Evolutionary conservation across 1,140 invertebrate species (phyloP).

Genomic region (Gryon sp.): DNA sequence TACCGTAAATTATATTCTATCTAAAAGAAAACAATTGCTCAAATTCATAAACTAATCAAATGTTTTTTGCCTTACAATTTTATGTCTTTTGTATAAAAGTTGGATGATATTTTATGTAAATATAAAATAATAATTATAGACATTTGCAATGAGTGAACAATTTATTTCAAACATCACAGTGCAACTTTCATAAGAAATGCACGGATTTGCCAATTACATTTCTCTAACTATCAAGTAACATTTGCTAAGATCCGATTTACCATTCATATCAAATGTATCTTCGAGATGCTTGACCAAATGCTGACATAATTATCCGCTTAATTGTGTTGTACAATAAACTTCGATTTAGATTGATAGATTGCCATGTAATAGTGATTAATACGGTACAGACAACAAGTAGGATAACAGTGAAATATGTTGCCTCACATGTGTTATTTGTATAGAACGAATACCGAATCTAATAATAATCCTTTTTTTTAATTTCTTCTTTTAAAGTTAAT

Average conservation of each 20-base stretch:
- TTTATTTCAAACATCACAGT: too few relatives aligned
- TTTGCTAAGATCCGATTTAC: slow-evolving; percentile 21
- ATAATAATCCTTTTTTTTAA: too few relatives aligned
- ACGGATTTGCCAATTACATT: slow-evolving; percentile 26
- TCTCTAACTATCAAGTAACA: slow-evolving; percentile 24
- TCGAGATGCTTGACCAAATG: slow-evolving; percentile 23
- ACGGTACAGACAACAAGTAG: slow-evolving; percentile 8
- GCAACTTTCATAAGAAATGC: slow-evolving; percentile 17
- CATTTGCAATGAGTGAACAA: too few relatives aligned
- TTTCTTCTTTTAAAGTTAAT: too few relatives aligned
- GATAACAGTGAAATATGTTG: slow-evolving; percentile 6
- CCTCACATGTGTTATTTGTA: slow-evolving; percentile 23
- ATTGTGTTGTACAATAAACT: slow-evolving; percentile 37
- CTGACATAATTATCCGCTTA: slow-evolving; percentile 35
- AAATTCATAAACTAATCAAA: too few relatives aligned
- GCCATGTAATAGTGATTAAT: slow-evolving; percentile 37
- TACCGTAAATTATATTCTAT: too few relatives aligned
- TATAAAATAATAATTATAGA: too few relatives aligned
- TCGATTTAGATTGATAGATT: slow-evolving; percentile 31
- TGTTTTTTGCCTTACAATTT: too few relatives aligned
- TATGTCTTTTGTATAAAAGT: too few relatives aligned
- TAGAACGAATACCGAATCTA: slow-evolving; percentile 5
- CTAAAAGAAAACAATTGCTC: too few relatives aligned
- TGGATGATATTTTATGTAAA: too few relatives aligned
- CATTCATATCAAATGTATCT: slow-evolving; percentile 32